Evolutionary conservation across 2,113 vertebrate species (phyloP).

Genomic region (Pelusios castaneus): DNA sequence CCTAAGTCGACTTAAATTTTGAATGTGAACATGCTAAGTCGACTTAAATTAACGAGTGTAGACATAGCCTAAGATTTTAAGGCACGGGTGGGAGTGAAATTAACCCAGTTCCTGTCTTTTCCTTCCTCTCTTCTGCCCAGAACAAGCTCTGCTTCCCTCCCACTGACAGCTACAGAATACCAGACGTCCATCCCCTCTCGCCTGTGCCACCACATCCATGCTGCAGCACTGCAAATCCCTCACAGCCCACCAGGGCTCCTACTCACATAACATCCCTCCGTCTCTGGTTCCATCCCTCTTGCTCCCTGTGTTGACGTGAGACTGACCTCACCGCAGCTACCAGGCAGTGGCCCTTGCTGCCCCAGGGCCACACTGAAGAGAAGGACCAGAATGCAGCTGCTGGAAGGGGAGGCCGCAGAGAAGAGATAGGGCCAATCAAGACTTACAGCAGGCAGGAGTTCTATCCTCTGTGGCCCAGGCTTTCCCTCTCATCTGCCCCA

Average conservation of each 20-base stretch:
- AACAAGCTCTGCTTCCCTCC: neutral
- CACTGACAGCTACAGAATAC: rapidly evolving
- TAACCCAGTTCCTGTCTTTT: too few species aligned
- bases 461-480: neutral
- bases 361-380: neutral
- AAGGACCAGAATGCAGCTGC: neutral
- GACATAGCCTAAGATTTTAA: too few species aligned
- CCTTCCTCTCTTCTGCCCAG: neutral
- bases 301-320: neutral
- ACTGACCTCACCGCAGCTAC: neutral
- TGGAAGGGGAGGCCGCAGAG: neutral
- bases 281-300: neutral
- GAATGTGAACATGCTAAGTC: too few species aligned
- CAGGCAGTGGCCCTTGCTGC: neutral
- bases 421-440: neutral
- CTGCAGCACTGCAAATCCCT: too few species aligned
- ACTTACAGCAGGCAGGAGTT: neutral
- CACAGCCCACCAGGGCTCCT: neutral
- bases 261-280: rapidly evolving
- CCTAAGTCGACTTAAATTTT: too few species aligned
- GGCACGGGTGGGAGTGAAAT: too few species aligned
- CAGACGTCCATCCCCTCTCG: neutral
- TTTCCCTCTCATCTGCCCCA: neutral
- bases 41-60: too few species aligned
- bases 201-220: neutral